Percentiles rank a stretch among this genome's conserved stretches.
phyloP scores from a whole-genome alignment of 2,797 vertebrate genomes.

The Columba guinea region DNA sequence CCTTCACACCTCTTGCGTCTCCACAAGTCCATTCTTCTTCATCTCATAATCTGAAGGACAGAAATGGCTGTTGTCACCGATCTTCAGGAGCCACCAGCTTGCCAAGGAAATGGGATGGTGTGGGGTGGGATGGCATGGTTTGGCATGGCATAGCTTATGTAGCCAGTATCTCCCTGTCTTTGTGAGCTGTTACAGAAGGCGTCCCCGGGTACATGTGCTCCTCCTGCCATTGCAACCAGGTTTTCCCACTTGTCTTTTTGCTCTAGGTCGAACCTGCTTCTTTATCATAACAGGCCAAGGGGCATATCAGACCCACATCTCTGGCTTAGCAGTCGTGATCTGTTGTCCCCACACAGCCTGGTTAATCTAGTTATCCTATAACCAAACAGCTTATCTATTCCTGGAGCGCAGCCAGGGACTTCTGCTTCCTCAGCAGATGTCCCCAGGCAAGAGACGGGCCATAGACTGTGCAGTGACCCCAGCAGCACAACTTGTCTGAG shows the following conservation, averaged over 20 bases:
- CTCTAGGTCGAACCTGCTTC: not conserved
- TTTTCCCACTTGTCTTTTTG: not conserved
- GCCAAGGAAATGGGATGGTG: not conserved
- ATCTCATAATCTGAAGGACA: not conserved
- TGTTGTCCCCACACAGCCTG: slow-evolving; percentile 20
- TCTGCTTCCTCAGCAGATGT: slow-evolving; percentile 44
- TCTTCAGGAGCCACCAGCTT: not conserved
- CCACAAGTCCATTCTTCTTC: not conserved
- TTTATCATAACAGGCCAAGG: not conserved
- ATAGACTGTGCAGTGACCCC: slow-evolving; percentile 34
- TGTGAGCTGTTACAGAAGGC: not conserved
- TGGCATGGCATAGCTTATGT: not conserved
- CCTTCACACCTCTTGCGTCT: not conserved
- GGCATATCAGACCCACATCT: not conserved
- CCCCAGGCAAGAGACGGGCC: not conserved
- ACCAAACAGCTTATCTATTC: slow-evolving; percentile 45
- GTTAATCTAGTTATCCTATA: slow-evolving; percentile 56
- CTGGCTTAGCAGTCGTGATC: not conserved
- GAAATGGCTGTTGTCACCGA: not conserved
- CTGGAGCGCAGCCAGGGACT: slow-evolving; percentile 25
- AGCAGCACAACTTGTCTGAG: not conserved
- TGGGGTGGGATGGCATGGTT: not conserved
- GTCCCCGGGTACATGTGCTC: too few species aligned
- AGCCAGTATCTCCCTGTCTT: not conserved
- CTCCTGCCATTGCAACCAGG: not conserved